Base-by-base conservation (phyloP, 2,113 vertebrate species). In the Pseudorasbora parva region DNA sequence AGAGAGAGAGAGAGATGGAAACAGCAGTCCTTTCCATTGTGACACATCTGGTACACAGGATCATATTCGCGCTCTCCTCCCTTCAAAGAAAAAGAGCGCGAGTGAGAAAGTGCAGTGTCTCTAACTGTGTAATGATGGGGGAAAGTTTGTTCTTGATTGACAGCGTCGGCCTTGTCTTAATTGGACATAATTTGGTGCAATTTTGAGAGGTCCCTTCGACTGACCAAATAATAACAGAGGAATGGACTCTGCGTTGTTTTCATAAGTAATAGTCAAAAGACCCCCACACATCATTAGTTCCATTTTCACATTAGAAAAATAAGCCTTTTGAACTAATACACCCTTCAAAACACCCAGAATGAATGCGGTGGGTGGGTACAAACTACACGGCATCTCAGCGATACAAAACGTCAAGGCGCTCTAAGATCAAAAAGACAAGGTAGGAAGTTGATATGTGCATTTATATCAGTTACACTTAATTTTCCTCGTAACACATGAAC, bases 81-180 rank as follows among this genome's bases (percentile, higher is more conserved):
- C 45, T 80, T 85, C 82, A 72, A 75, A 76, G 21, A 74, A 87
- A 78, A n/a, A 82, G 69, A 76, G 56, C 57, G 47, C 89, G 92
- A 88, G 90, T 89, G 86, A 93, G 90, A 93, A 91, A 93, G 89
- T 91, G 91, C 91, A 79, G 81, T 41, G 79, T 57, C 74, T 77
- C 89, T 92, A 91, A 91, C 93, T 91, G 92, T 85, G 93, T 94
- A 94, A 94, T 96, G 94, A 95, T 94, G 95, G 93, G 86, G 43
- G 88, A 92, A 94, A 94, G 87, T 94, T 95, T 93, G 93, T 89
- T 91, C 92, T 85, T 91, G 95, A 97, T 96, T 96, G 97, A 96
- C 95, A 96, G 93, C 93, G 93, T 94, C 96, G 96, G 97, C 97
- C 96, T 98, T 97, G 96, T 95, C 96, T 97, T 97, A 98, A 98